Base-by-base conservation (phyloP, 2,888 invertebrate genomes). In the Drosophila leonis region DNA sequence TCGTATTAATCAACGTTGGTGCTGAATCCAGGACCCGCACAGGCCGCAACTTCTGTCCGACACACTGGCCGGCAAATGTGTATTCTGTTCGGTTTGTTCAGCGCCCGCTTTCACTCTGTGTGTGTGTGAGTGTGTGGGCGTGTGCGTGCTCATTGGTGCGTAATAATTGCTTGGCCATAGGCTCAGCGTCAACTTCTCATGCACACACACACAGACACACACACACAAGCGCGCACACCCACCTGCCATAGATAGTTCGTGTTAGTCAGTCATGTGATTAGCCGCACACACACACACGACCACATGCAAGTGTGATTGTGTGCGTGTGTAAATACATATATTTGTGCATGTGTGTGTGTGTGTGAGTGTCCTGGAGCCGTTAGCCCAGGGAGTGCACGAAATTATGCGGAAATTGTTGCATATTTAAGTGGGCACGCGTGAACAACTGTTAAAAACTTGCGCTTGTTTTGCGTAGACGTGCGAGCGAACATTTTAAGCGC, bases 401-500 rank as follows among this genome's bases (percentile, higher is more conserved):
- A 85, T 88, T 80, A 88, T 88, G 83, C 88, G 88, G 81, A 85
- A 88, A 86, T 85, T 88, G 88, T 88, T 88, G 88, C 86, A 84
- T 84, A 84, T 86, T 83, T 88, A 84, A 88, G 86, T 74, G 83
- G 78, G 75, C 81, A 80, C 78, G 81, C 88, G 81, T 86, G 72
- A 78, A 75, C 72, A 66, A 68, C 75, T 73, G 71, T 73, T 83
- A 61, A 78, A 84, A 80, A 78, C 18, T 57, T 46, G 68, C 39
- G 52, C 37, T 66, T 57, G 64, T 73, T 67, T 51, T 39, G 31
- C 29, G 46, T 31, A 20, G 15, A 20, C 7, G 63, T 54, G 52
- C 37, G 46, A n/a, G 31, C 15, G 24, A 55, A 20, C 60, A 51
- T 72, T 72, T 72, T 33, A 66, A 72, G 42, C 31, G 24, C 24